phyloP scores from a whole-genome alignment of 1,140 invertebrate species.

The Anadara kagoshimensis region DNA sequence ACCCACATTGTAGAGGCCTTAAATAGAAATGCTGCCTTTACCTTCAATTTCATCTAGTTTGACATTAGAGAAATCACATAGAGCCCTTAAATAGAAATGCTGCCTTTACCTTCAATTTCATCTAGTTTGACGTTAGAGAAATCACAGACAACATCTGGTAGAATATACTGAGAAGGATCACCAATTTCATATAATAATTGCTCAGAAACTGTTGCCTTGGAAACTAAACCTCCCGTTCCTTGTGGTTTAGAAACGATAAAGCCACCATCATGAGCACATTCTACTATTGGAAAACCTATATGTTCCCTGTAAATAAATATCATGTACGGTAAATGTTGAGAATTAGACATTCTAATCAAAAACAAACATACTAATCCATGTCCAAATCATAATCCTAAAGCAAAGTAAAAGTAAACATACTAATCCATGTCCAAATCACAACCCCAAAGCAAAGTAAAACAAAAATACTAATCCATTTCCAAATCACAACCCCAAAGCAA shows the following conservation, averaged over 20 bases:
- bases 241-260: conserved; percentile 76
- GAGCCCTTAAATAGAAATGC: background rate
- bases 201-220: conserved; percentile 74
- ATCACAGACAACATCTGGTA: conserved; percentile 77
- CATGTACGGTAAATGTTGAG: no score
- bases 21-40: no score
- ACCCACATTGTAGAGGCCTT: no score
- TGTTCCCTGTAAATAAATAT: conserved; percentile 64
- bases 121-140: conserved; percentile 73
- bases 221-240: conserved; percentile 75
- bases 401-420: no score
- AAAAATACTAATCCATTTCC: no score
- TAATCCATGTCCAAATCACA: no score
- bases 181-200: conserved; percentile 78
- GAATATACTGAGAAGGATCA: conserved; percentile 74
- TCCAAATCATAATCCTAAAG: no score
- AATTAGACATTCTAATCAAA: no score
- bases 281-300: conserved; percentile 77
- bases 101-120: conserved; percentile 26
- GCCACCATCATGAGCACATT: conserved; percentile 72
- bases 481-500: no score
- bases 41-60: no score
- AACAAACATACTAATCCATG: no score
- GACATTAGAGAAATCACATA: background rate
- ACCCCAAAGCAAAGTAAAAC: no score